Percentiles rank a stretch among this genome's conserved stretches.
Conservation (phyloP, 2,113 vertebrate species). For the Pluvialis apricaria region DNA sequence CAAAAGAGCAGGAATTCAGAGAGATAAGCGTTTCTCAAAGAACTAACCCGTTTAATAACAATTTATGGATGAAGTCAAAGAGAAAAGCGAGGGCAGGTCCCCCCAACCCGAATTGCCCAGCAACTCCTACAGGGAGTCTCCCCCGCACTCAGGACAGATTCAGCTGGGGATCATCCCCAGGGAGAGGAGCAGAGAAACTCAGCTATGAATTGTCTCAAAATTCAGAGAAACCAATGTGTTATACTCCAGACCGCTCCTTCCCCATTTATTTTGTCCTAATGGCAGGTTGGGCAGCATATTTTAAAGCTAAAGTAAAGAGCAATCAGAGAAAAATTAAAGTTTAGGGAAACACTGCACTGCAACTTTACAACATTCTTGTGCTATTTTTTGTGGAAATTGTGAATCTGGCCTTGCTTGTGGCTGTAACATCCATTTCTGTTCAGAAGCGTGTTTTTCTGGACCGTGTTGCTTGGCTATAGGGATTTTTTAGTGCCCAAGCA, state of each 20-base stretch:
- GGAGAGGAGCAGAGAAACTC: neutral
- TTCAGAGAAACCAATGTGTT: rapidly evolving
- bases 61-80: neutral
- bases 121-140: neutral
- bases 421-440: neutral
- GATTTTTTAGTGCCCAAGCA: neutral
- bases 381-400: neutral
- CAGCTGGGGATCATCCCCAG: neutral
- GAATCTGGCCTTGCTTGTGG: neutral
- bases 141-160: neutral
- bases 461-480: neutral
- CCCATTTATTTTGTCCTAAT: rapidly evolving
- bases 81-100: neutral
- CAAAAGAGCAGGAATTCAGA: neutral
- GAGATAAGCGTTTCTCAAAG: neutral
- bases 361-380: neutral
- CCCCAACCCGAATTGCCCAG: rapidly evolving
- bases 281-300: rapidly evolving
- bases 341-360: neutral
- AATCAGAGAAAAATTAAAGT: neutral
- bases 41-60: rapidly evolving
- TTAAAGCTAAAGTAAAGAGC: neutral
- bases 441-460: neutral
- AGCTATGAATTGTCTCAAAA: neutral
- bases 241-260: neutral